Percentiles rank a stretch among this genome's conserved stretches.
These are phyloP conservation scores for Nysson spinosus DNA, from an alignment of 2,888 invertebrate genomes.

Conservation along the genomic window DNA sequence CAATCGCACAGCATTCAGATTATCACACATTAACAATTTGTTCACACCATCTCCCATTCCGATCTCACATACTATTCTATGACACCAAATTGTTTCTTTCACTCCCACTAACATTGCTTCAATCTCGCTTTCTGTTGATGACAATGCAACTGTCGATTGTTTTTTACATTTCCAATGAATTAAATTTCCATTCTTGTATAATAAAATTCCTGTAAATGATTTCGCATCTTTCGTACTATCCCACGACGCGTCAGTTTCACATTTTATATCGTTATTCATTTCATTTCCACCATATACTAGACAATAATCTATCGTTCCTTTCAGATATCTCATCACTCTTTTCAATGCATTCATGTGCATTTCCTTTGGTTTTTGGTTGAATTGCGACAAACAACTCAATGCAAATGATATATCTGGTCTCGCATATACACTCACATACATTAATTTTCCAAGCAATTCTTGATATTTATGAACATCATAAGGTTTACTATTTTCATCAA, in stretches of 20 bases:
- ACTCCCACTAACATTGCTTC: constrained; percentile 5
- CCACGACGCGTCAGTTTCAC: too few species aligned
- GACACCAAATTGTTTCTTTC: constrained; percentile 6
- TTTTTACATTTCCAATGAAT: constrained; percentile 19
- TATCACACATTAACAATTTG: constrained; percentile 7
- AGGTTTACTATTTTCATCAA: not conserved
- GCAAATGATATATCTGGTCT: constrained; percentile 15
- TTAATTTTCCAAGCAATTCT: constrained; percentile 11
- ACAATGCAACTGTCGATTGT: constrained; percentile 14
- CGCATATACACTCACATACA: constrained; percentile 4
- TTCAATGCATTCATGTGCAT: constrained; percentile 17
- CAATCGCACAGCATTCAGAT: constrained; percentile 11
- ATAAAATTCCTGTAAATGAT: not conserved
- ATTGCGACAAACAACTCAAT: constrained; percentile 8
- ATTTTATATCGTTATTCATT: not conserved
- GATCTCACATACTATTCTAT: constrained; percentile 1
- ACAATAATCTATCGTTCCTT: constrained; percentile 1
- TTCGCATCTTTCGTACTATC: too few species aligned
- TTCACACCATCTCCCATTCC: not conserved
- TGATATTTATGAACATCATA: constrained; percentile 4
- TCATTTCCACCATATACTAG: not conserved
- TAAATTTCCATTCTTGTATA: not conserved
- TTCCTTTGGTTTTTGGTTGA: not conserved
- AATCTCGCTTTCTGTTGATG: constrained; percentile 17
- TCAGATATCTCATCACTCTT: constrained; percentile 4